These are phyloP conservation scores for Eurytoma adleriae DNA, from an alignment of 2,888 invertebrate genomes.

Conservation along the genomic window DNA sequence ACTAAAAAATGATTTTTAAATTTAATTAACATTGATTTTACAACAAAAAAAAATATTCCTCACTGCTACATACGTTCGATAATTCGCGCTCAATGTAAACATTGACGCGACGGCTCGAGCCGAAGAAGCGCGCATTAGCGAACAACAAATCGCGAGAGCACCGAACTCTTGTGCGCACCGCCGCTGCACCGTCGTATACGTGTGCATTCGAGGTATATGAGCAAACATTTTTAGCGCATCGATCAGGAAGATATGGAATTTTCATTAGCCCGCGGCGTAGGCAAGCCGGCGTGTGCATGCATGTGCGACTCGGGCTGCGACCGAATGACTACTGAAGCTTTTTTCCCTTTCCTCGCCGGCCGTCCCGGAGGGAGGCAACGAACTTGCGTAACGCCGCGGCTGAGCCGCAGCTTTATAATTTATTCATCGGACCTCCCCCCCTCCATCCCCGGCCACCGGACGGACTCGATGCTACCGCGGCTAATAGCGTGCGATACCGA, in stretches of 20 bases:
- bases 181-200: too few species aligned
- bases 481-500: conserved; percentile 24
- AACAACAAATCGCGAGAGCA: too few species aligned
- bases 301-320: background rate
- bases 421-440: conserved; percentile 15
- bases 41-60: too few species aligned
- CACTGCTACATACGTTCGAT: too few species aligned
- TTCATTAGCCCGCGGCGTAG: conserved; percentile 30
- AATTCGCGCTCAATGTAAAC: too few species aligned
- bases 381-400: conserved; percentile 44
- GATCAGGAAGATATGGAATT: conserved; percentile 20
- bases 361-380: conserved; percentile 42
- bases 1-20: too few species aligned
- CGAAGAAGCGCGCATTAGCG: too few species aligned
- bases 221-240: background rate
- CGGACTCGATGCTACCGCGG: conserved; percentile 24
- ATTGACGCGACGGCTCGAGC: too few species aligned
- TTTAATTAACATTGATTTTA: too few species aligned
- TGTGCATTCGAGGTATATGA: too few species aligned
- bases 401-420: conserved; percentile 22
- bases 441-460: background rate
- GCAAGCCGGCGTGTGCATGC: background rate
- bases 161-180: too few species aligned
- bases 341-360: conserved; percentile 1
- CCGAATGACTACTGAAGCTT: conserved; percentile 23